Conservation (phyloP, 2,888 invertebrate species). For the Oxytorus armatus region DNA sequence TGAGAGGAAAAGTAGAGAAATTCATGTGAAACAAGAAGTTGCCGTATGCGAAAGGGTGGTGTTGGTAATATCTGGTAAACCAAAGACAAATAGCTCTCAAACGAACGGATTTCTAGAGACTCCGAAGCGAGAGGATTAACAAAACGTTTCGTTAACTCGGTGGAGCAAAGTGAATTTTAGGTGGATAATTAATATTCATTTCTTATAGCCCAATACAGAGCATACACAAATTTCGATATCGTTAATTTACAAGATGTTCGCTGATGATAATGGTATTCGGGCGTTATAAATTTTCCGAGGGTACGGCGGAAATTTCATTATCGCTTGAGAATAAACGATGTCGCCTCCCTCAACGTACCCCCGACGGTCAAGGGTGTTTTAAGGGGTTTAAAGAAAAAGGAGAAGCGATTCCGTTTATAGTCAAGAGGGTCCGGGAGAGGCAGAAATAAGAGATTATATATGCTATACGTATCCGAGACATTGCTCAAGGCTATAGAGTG, state of each 20-base stretch:
- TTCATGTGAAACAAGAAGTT: conserved; percentile 21
- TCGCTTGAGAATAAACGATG: conserved; percentile 30
- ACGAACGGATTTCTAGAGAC: background rate
- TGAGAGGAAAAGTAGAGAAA: conserved; percentile 44
- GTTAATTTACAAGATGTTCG: conserved; percentile 2
- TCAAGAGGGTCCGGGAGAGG: background rate
- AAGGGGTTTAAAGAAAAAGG: background rate
- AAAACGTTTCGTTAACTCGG: conserved; percentile 19
- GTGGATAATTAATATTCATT: conserved; percentile 28
- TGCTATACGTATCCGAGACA: conserved; percentile 23
- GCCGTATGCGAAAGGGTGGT: conserved; percentile 13
- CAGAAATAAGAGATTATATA: background rate
- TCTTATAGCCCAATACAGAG: background rate
- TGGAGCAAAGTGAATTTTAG: background rate
- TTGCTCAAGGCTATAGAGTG: conserved; percentile 13
- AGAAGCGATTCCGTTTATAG: background rate
- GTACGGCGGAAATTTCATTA: conserved; percentile 32
- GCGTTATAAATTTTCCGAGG: conserved; percentile 19
- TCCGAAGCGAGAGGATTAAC: conserved; percentile 11
- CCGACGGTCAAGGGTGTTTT: conserved; percentile 32
- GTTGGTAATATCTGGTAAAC: conserved; percentile 48
- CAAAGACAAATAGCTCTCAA: conserved; percentile 41
- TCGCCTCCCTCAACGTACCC: too few relatives aligned
- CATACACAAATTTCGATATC: conserved; percentile 21
- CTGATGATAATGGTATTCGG: conserved; percentile 26